These are phyloP conservation scores for Ernsta delagoae DNA, from an alignment of 2,888 invertebrate species.

Conservation along the genomic window DNA sequence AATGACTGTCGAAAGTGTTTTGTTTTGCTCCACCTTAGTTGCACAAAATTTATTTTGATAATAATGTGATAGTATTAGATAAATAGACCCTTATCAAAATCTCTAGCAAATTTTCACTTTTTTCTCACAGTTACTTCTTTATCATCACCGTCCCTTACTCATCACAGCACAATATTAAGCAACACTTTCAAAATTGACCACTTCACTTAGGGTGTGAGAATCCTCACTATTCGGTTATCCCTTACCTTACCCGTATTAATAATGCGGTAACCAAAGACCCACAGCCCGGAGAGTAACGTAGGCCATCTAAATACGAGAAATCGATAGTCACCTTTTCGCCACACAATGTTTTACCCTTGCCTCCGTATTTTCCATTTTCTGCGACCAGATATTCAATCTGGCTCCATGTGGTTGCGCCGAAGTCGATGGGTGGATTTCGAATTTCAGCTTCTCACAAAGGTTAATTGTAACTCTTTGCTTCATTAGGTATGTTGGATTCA, in stretches of 20 bases:
- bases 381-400: conserved; percentile 2
- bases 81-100: too few species aligned
- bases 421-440: background rate
- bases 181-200: background rate
- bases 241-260: conserved; percentile 29
- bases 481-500: too few species aligned
- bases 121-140: too few species aligned
- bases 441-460: background rate
- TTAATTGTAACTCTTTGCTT: background rate
- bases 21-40: too few species aligned
- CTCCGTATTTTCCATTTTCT: background rate
- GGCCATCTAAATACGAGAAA: conserved; percentile 45
- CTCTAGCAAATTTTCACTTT: too few species aligned
- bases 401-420: background rate
- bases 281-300: conserved; percentile 41
- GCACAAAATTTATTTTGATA: too few species aligned
- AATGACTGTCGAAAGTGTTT: too few species aligned
- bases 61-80: background rate
- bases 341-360: conserved; percentile 24
- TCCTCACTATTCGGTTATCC: background rate
- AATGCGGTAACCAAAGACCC: conserved; percentile 18
- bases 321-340: conserved; percentile 51
- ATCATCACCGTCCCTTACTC: too few species aligned
- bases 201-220: conserved; percentile 1
- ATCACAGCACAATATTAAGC: background rate